Evolutionary conservation across 1,140 invertebrate species (phyloP), one percentile per base, ranked within the genome.

Genomic region (Heliothis subflexa): DNA sequence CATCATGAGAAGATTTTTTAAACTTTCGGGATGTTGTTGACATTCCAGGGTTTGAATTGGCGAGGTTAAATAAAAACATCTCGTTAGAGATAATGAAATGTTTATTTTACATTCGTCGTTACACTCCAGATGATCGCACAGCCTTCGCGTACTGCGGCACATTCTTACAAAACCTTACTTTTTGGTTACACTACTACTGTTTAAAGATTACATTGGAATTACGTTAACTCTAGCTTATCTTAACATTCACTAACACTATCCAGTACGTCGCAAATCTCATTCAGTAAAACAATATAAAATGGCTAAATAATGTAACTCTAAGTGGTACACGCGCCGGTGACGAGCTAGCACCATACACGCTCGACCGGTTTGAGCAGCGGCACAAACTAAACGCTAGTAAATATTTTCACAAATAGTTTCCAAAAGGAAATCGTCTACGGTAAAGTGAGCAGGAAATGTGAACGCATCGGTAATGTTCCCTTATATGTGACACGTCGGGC

Each of bases 51-150:
- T 0, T 18, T 55, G 2, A 21, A 18, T 21, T 4, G 52, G 16
- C 10, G 33, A 55, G 54, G 54, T 55, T 55, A 11, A 83, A 85
- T 82, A 81, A 87, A 83, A 88, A 16, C 52, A 52, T 33, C 61
- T 14, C 0, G 18, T 66, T 33, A 33, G 81, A 84, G 86, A 89
- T 90, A 87, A 89, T 88, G 68, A 88, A 90, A 85, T 86, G 81
- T 89, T 86, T 88, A 88, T 86, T 86, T 86, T 85, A 86, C 86
- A 86, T 74, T 86, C 70, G 59, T 80, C 79, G 72, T 74, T 80
- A 75, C 76, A 81, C 70, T 78, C 77, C 73, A 47, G 73, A 74
- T 74, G 83, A n/a, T 59, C 70, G 73, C 81, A 78, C 85, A 62
- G 78, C 78, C 78, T 28, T 25, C 78, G 70, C 62, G 10, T 13